A percentile compares a stretch with the other conserved stretches of the same genome.
Evolutionary conservation across 2,797 vertebrate genomes (phyloP).

Genomic region (Crenuchus spilurus): DNA sequence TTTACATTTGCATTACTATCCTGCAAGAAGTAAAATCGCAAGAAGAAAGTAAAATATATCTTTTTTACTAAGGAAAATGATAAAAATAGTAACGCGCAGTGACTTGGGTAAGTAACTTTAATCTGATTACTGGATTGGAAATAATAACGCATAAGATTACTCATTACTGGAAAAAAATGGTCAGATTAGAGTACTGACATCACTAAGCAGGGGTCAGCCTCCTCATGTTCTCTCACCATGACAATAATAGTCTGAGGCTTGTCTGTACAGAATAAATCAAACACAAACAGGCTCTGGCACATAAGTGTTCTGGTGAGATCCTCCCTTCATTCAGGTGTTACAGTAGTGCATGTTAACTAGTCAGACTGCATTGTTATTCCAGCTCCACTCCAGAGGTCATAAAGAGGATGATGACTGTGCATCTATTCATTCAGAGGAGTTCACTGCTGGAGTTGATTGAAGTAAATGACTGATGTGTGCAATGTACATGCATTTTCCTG

Average conservation of each 20-base stretch:
- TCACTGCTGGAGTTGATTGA: background rate
- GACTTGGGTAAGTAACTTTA: too few relatives aligned
- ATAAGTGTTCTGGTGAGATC: conserved; percentile 73
- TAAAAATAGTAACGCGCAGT: too few relatives aligned
- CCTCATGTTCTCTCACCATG: conserved; percentile 74
- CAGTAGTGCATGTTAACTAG: conserved; percentile 80
- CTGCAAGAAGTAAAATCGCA: too few relatives aligned
- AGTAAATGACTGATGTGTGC: background rate
- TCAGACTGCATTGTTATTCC: conserved; percentile 64
- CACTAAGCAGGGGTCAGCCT: conserved; percentile 70
- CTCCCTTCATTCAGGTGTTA: conserved; percentile 64
- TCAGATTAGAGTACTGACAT: too few relatives aligned
- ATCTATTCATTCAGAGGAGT: conserved; percentile 2
- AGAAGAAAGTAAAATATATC: too few relatives aligned
- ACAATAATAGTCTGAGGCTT: conserved; percentile 77
- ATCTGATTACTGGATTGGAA: too few relatives aligned
- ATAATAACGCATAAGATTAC: too few relatives aligned
- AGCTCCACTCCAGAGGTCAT: background rate
- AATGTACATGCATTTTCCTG: background rate
- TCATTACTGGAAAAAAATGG: too few relatives aligned
- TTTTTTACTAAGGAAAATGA: too few relatives aligned
- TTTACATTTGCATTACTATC: too few relatives aligned
- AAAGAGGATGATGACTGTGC: background rate
- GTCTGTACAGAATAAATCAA: conserved; percentile 79
- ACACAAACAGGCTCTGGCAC: conserved; percentile 78